Percentiles rank a stretch among this genome's conserved stretches.
These are phyloP conservation scores for Mesitornis unicolor DNA, from an alignment of 2,113 vertebrate genomes.

Conservation along the genomic window DNA sequence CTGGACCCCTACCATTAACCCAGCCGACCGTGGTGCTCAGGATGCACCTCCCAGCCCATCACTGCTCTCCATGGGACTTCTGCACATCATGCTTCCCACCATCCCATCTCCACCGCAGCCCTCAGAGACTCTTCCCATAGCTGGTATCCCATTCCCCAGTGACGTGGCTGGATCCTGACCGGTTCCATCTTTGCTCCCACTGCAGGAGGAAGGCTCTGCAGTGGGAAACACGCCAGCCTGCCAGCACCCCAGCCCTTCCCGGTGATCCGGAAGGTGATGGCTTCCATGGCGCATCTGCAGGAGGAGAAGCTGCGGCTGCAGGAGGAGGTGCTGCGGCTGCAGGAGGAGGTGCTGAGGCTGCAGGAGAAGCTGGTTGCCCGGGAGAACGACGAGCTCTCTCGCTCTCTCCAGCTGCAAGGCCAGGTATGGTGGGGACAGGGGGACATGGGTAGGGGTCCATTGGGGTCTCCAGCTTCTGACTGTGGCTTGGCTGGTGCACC, in stretches of 20 bases:
- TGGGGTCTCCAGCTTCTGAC: neutral
- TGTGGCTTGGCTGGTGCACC: neutral
- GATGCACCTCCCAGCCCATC: rapidly evolving
- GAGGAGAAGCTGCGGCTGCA: slow-evolving; percentile 73
- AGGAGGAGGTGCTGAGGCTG: slow-evolving; percentile 67
- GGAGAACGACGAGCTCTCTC: slow-evolving; percentile 73
- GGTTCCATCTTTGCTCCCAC: neutral
- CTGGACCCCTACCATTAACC: neutral
- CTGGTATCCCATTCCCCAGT: rapidly evolving
- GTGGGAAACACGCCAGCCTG: slow-evolving; percentile 47
- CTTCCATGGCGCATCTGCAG: slow-evolving; percentile 72
- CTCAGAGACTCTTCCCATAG: neutral
- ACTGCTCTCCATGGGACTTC: neutral
- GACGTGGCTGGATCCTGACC: rapidly evolving
- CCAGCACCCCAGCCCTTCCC: neutral
- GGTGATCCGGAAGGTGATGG: slow-evolving; percentile 70
- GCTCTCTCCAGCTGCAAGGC: slow-evolving; percentile 76
- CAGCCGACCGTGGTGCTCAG: rapidly evolving
- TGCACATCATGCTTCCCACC: rapidly evolving
- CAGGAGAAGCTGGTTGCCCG: slow-evolving; percentile 64
- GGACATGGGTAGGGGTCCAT: rapidly evolving
- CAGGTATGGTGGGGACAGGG: slow-evolving; percentile 72
- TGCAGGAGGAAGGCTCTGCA: slow-evolving; percentile 69
- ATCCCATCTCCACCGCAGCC: neutral
- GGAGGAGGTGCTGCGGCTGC: slow-evolving; percentile 67